phyloP scores from a whole-genome alignment of 2,113 vertebrate species.

The Pteruthius melanotis region DNA sequence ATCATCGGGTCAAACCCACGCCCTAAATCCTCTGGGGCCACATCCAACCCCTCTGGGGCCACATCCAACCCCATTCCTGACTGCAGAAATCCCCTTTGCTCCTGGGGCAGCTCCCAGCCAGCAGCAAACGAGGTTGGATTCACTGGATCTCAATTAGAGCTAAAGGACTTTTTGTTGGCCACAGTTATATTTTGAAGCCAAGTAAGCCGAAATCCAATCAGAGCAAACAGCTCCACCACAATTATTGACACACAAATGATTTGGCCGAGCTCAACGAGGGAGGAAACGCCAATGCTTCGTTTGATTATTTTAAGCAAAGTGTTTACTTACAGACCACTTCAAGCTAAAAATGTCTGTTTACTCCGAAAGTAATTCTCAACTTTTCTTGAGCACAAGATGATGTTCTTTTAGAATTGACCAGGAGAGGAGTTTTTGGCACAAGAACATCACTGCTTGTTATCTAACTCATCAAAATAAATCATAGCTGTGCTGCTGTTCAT shows the following conservation, averaged over 20 bases:
- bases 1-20: too few relatives aligned
- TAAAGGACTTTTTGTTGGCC: neutral
- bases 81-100: neutral
- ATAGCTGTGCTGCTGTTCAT: neutral
- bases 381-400: neutral
- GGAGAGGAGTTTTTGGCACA: neutral
- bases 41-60: too few relatives aligned
- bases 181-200: neutral
- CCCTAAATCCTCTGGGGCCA: too few relatives aligned
- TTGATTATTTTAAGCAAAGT: neutral
- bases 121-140: neutral
- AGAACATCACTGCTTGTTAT: neutral
- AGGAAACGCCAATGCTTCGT: neutral
- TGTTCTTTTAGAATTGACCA: neutral
- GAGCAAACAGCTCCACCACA: neutral
- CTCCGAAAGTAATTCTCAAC: neutral
- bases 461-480: neutral
- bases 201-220: neutral
- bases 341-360: neutral
- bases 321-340: neutral
- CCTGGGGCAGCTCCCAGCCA: neutral
- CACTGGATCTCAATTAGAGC: neutral
- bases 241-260: neutral
- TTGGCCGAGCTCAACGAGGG: neutral
- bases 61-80: neutral